Conservation (phyloP, 2,113 vertebrate species). For the Scomber scombrus region DNA sequence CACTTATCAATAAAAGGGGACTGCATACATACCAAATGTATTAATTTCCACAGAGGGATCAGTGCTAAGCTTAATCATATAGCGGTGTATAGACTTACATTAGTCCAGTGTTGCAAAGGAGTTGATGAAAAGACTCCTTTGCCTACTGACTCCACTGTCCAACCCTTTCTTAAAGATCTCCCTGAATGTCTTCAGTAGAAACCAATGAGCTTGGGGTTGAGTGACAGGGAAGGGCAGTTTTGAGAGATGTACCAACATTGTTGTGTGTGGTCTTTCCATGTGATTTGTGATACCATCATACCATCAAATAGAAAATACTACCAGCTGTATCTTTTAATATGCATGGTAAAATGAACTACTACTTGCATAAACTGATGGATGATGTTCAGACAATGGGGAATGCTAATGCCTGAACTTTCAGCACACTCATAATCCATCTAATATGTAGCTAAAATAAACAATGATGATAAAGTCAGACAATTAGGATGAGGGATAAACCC, state of each 20-base stretch:
- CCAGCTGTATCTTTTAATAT: not conserved
- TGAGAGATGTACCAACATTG: not conserved
- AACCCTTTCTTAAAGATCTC: not conserved
- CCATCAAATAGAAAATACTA: not conserved
- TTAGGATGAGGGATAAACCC: slow-evolving; percentile 32
- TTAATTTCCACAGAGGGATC: not conserved
- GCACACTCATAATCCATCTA: slow-evolving; percentile 14
- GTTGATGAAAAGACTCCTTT: not conserved
- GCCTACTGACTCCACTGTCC: too few relatives aligned
- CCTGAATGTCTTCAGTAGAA: not conserved
- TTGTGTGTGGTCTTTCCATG: not conserved
- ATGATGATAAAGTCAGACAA: slow-evolving; percentile 25
- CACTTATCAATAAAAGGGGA: slow-evolving; percentile 43
- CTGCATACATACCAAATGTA: slow-evolving; percentile 34
- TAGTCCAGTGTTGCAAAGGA: not conserved
- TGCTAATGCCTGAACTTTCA: slow-evolving; percentile 14
- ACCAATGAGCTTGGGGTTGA: not conserved
- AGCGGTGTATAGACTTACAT: not conserved
- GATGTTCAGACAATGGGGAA: slow-evolving; percentile 12
- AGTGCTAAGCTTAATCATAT: not conserved
- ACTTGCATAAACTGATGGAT: slow-evolving; percentile 11
- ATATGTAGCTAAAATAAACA: slow-evolving; percentile 35
- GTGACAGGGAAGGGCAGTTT: not conserved
- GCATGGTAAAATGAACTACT: not conserved
- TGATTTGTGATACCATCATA: not conserved